Conservation (phyloP, 2,113 vertebrate species). For the Nothocercus nigrocapillus region DNA sequence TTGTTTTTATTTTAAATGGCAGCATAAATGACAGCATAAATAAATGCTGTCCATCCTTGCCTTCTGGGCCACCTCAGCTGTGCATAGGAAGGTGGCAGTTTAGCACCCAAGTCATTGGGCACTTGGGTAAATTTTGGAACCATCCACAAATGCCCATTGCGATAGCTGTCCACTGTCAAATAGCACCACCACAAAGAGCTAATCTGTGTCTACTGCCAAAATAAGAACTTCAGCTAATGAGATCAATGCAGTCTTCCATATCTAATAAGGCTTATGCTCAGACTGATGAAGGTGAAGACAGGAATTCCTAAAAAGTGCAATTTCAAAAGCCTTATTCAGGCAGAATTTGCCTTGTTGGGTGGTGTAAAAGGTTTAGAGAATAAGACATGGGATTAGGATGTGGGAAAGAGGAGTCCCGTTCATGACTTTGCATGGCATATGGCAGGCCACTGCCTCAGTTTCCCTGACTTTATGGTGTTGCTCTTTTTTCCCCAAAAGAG, state of each 20-base stretch:
- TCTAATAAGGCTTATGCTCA: slow-evolving; percentile 49
- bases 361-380: neutral
- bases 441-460: slow-evolving; percentile 25
- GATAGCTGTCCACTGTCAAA: too few species aligned
- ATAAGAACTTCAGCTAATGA: slow-evolving; percentile 23
- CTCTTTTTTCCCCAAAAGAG: neutral
- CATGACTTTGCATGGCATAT: neutral
- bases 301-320: slow-evolving; percentile 13
- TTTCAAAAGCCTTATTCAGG: neutral
- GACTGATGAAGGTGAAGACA: slow-evolving; percentile 37
- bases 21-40: neutral
- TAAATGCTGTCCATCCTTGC: neutral
- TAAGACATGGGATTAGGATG: neutral
- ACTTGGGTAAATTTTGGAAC: neutral
- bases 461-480: neutral
- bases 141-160: neutral
- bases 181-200: neutral
- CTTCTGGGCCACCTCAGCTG: neutral
- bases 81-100: accelerated
- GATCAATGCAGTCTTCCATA: slow-evolving; percentile 42
- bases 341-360: neutral
- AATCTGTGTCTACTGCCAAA: slow-evolving; percentile 36
- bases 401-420: neutral
- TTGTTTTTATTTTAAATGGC: neutral
- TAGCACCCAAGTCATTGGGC: neutral